phyloP scores from a whole-genome alignment of 2,797 vertebrate species.

The Melanotaenia maccullochi region DNA sequence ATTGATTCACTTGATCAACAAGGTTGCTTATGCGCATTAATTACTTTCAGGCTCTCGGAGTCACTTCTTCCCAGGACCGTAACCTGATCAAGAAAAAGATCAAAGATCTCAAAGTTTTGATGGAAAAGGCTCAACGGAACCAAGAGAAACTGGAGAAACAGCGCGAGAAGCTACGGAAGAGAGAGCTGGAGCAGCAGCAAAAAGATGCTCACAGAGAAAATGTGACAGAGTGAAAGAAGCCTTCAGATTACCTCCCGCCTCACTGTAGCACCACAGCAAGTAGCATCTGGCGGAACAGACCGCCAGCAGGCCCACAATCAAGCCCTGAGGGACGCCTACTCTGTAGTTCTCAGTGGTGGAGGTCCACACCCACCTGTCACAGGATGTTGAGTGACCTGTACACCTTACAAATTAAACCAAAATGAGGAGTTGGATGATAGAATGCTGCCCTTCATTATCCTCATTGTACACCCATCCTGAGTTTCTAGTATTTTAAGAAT shows the following conservation, averaged over 20 bases:
- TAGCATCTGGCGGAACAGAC: slow-evolving; percentile 62
- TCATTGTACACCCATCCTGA: slow-evolving; percentile 34
- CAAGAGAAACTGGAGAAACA: slow-evolving; percentile 93
- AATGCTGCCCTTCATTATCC: slow-evolving; percentile 54
- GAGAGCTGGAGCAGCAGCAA: slow-evolving; percentile 88
- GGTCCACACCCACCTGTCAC: slow-evolving; percentile 39
- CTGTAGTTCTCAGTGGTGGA: slow-evolving; percentile 54
- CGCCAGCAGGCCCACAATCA: slow-evolving; percentile 39
- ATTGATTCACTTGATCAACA: neutral
- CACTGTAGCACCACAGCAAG: slow-evolving; percentile 62
- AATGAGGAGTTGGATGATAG: slow-evolving; percentile 57
- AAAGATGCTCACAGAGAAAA: slow-evolving; percentile 83
- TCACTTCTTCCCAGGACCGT: slow-evolving; percentile 91
- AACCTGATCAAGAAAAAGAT: slow-evolving; percentile 93
- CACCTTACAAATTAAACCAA: slow-evolving; percentile 69
- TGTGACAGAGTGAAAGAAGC: slow-evolving; percentile 76
- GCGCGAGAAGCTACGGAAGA: slow-evolving; percentile 87
- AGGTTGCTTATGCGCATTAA: neutral
- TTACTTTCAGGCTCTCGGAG: slow-evolving; percentile 85
- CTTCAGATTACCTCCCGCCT: slow-evolving; percentile 27
- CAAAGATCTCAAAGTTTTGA: slow-evolving; percentile 92
- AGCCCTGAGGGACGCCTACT: slow-evolving; percentile 60
- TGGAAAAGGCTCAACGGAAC: slow-evolving; percentile 91
- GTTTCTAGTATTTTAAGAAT: slow-evolving; percentile 48
- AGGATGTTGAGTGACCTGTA: slow-evolving; percentile 48